These are phyloP conservation scores for Tholera decimalis DNA, from an alignment of 2,888 invertebrate genomes.

Conservation along the genomic window DNA sequence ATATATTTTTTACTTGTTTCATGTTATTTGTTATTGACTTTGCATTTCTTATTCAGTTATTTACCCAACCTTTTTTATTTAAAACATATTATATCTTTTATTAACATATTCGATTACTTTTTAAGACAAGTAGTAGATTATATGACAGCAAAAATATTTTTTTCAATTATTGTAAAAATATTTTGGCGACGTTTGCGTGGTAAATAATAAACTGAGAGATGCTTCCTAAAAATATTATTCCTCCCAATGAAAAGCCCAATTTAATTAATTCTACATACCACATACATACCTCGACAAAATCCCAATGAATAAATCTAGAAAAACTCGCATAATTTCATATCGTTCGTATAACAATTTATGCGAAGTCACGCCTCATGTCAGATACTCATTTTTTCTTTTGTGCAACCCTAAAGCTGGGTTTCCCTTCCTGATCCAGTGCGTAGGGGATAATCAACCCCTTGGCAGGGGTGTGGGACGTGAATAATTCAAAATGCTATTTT, in stretches of 20 bases:
- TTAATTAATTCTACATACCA: conserved; percentile 4
- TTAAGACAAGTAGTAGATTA: too few relatives aligned
- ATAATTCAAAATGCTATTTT: conserved; percentile 81
- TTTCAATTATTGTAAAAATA: too few relatives aligned
- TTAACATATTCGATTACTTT: too few relatives aligned
- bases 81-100: too few relatives aligned
- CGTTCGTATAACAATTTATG: conserved; percentile 48
- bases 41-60: too few relatives aligned
- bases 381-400: conserved; percentile 66
- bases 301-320: conserved; percentile 40
- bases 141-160: too few relatives aligned
- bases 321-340: conserved; percentile 30
- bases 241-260: background rate
- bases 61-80: too few relatives aligned
- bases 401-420: conserved; percentile 66
- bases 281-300: background rate
- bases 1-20: too few relatives aligned
- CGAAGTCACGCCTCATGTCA: conserved; percentile 61
- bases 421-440: conserved; percentile 76
- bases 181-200: too few relatives aligned
- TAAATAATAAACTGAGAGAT: background rate
- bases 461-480: conserved; percentile 74
- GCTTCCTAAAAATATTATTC: background rate
- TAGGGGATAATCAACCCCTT: conserved; percentile 81
- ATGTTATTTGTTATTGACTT: too few relatives aligned